phyloP scores from a whole-genome alignment of 2,113 vertebrate genomes.

The Crotalus viridis region DNA sequence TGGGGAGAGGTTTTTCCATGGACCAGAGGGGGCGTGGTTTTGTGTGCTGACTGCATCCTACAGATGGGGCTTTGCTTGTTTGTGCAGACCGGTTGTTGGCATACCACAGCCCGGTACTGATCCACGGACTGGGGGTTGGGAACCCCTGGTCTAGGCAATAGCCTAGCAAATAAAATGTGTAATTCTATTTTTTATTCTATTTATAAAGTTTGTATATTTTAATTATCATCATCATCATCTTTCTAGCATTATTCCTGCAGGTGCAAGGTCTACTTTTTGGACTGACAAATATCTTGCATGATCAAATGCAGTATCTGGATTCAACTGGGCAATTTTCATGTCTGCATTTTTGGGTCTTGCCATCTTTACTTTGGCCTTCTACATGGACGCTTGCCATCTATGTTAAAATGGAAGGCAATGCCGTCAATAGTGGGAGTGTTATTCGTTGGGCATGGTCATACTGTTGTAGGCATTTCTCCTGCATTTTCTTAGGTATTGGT shows the following conservation, averaged over 20 bases:
- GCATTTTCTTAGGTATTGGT: not conserved
- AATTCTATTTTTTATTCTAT: conserved; percentile 42
- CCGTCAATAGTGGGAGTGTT: not conserved
- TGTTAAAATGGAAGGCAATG: not conserved
- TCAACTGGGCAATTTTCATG: not conserved
- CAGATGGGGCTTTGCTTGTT: too few relatives aligned
- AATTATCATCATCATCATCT: not conserved
- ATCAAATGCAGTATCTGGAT: not conserved
- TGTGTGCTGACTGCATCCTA: too few relatives aligned
- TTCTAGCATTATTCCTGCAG: not conserved
- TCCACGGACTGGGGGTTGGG: too few relatives aligned
- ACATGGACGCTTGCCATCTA: not conserved
- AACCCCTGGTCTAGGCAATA: not conserved
- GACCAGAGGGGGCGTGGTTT: too few relatives aligned
- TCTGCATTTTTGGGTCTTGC: not conserved
- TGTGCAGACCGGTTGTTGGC: too few relatives aligned
- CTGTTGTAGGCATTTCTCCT: not conserved
- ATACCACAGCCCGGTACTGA: too few relatives aligned
- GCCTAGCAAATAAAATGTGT: conserved; percentile 32
- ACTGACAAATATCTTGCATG: not conserved
- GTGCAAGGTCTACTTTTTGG: not conserved
- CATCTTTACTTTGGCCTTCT: not conserved
- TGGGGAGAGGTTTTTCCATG: too few relatives aligned
- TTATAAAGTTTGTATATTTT: conserved; percentile 6
- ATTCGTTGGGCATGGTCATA: not conserved